Conservation (phyloP, 2,797 vertebrate species). For the Sebastes trivittatus region DNA sequence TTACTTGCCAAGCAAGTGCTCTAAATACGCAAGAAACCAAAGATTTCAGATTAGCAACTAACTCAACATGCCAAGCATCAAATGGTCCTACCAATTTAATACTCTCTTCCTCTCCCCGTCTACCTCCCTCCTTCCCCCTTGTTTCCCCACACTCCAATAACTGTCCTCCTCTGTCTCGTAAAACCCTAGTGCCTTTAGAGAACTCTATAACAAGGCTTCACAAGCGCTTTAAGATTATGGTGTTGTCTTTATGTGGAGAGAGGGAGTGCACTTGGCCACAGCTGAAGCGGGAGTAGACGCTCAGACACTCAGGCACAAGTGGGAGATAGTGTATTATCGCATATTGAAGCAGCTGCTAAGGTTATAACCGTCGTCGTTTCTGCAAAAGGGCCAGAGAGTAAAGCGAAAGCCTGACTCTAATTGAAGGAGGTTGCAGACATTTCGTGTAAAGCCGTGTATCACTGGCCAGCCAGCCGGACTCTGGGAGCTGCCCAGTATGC, state of each 20-base stretch:
- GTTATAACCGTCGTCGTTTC: conserved; percentile 36
- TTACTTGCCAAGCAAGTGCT: conserved; percentile 31
- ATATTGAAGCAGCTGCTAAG: conserved; percentile 46
- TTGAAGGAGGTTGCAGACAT: conserved; percentile 72
- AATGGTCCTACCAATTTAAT: conserved; percentile 43
- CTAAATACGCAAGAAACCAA: conserved; percentile 46
- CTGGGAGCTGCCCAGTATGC: conserved; percentile 81
- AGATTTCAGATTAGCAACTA: conserved; percentile 55
- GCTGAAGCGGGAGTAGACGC: conserved; percentile 37
- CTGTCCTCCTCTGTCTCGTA: conserved; percentile 71
- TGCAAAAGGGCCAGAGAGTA: conserved; percentile 45
- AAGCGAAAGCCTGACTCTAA: conserved; percentile 59
- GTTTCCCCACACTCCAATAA: conserved; percentile 66
- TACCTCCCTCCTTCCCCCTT: conserved; percentile 18
- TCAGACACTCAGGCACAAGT: conserved; percentile 31
- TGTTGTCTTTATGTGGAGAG: conserved; percentile 76
- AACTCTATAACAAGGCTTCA: conserved; percentile 82
- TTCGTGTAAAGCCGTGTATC: conserved; percentile 80
- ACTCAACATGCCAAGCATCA: conserved; percentile 45
- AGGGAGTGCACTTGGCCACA: conserved; percentile 52
- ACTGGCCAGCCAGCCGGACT: conserved; percentile 71
- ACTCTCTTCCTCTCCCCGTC: conserved; percentile 8
- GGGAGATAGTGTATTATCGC: conserved; percentile 41
- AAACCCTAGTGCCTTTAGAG: conserved; percentile 78
- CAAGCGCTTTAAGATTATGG: conserved; percentile 78